Percentiles rank a stretch among this genome's conserved stretches.
Evolutionary conservation across 1,140 invertebrate species (phyloP).

Genomic region (Drosophila bipectinata): DNA sequence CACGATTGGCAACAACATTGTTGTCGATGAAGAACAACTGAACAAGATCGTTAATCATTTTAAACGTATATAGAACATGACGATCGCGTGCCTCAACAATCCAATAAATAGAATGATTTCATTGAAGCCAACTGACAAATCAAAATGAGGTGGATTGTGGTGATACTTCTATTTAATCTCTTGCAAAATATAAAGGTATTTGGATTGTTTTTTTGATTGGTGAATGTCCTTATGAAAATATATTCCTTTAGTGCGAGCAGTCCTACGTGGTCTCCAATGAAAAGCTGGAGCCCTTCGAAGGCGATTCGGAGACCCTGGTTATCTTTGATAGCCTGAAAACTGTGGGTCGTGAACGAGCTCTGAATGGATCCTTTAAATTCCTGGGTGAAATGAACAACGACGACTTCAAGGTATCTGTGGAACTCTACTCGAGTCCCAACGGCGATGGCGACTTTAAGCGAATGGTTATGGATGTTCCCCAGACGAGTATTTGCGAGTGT

Average conservation of each 20-base stretch:
- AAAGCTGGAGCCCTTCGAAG: slow-evolving; percentile 66
- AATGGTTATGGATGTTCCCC: slow-evolving; percentile 74
- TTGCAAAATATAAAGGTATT: slow-evolving; percentile 44
- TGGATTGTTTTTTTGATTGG: no score
- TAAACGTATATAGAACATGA: slow-evolving; percentile 33
- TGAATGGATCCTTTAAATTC: slow-evolving; percentile 68
- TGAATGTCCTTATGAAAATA: background rate
- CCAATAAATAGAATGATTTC: slow-evolving; percentile 49
- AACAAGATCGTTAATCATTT: slow-evolving; percentile 23
- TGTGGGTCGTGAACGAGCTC: slow-evolving; percentile 56
- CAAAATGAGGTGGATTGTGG: slow-evolving; percentile 52
- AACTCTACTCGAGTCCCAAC: slow-evolving; percentile 72
- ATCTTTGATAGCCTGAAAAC: slow-evolving; percentile 58
- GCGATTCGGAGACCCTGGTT: slow-evolving; percentile 63
- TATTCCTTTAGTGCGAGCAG: slow-evolving; percentile 54
- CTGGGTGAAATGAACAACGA: slow-evolving; percentile 71
- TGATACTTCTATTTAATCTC: slow-evolving; percentile 29
- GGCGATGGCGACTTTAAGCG: slow-evolving; percentile 74
- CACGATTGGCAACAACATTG: slow-evolving; percentile 47
- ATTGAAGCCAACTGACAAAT: slow-evolving; percentile 4
- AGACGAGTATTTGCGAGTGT: slow-evolving; percentile 72
- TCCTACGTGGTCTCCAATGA: slow-evolving; percentile 72
- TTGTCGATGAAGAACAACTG: slow-evolving; percentile 18
- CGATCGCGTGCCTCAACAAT: slow-evolving; percentile 41
- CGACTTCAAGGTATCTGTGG: slow-evolving; percentile 71